Conservation (phyloP, 1,140 invertebrate species). For the Aphis craccivora region DNA sequence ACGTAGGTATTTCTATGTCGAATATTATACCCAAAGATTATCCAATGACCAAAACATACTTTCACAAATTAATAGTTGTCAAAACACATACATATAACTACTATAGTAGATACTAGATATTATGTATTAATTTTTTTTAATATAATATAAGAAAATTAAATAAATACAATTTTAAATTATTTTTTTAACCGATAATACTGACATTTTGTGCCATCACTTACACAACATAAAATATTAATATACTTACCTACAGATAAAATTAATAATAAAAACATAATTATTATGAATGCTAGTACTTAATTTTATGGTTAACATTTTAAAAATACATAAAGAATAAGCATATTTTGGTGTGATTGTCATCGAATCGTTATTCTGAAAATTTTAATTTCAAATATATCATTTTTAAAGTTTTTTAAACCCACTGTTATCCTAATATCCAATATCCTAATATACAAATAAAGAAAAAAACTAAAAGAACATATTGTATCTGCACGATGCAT, state of each 20-base stretch:
- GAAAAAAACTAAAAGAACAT: not conserved
- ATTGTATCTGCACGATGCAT: not conserved
- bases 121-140: not conserved
- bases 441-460: not conserved
- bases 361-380: not conserved
- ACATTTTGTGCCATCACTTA: not conserved
- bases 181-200: not conserved
- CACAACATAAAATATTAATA: not conserved
- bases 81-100: not conserved
- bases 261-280: not conserved
- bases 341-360: not conserved
- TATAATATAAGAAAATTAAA: no score
- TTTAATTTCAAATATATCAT: not conserved
- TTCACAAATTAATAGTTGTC: not conserved
- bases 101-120: no score
- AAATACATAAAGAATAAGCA: not conserved
- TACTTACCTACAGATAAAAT: not conserved
- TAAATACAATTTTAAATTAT: not conserved
- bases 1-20: not conserved
- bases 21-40: not conserved
- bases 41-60: not conserved
- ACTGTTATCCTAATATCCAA: no score
- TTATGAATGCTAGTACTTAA: not conserved
- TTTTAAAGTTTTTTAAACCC: not conserved
- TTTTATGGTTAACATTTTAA: conserved; percentile 6